Base-by-base conservation (phyloP, 2,113 vertebrate genomes). In the Verasper variegatus region DNA sequence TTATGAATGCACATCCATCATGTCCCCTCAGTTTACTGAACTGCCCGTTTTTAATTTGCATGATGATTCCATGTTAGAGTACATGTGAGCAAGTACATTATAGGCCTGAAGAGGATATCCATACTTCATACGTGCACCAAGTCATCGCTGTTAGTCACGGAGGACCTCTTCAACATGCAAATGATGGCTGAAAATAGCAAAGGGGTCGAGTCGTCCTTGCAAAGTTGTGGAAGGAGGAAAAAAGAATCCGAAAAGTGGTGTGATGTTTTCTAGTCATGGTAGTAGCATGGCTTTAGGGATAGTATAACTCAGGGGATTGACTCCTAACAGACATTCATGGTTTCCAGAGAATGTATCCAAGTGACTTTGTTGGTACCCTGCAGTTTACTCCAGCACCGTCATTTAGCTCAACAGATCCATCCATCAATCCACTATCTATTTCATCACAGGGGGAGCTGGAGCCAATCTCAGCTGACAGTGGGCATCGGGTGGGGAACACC, bases 21-120 rank as follows among this genome's bases (percentile, higher is more conserved):
- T 31, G 8, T 5, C 23, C 21, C 8, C 35, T 26, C 72, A 13
- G 69, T 57, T 69, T 59, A 31, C 13, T 45, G 17, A 55, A 58
- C 52, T 68, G 68, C 69, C 37, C 0, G 20, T 63, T 56, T 62
- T 61, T 3, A 82, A 54, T 71, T 49, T 61, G 68, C 52, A 83
- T 86, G 40, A 80, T 71, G 26, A 79, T 24, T 31, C 40, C 42
- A 27, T 20, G 37, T 78, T 56, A 52, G 37, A 68, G 64, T 23
- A 23, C 63, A 71, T 67, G n/a, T 67, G 55, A 75, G 49, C 13
- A 52, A 24, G 58, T 14, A 67, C 17, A 69, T 77, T 62, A 51
- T 18, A 60, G 61, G 2, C 55, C 40, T 56, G 62, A 79, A 73
- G 65, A 56, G 59, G 47, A 64, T 49, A 68, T 71, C 13, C 26